Evolutionary conservation across 2,797 vertebrate genomes (phyloP).

Genomic region (Sebastes dallii): DNA sequence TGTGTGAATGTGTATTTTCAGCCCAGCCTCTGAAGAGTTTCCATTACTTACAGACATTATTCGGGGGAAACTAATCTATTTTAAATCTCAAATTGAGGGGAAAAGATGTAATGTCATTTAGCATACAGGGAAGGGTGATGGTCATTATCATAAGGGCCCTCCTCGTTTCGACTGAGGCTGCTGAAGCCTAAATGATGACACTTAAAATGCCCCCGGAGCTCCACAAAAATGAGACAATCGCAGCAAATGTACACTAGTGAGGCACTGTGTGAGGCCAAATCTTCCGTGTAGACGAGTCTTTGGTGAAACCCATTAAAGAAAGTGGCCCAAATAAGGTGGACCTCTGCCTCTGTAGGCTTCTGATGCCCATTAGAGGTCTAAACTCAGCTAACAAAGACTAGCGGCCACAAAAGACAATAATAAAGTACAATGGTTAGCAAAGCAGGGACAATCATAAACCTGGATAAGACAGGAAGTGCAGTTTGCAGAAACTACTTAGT

Average conservation of each 20-base stretch:
- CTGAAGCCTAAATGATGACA: constrained; percentile 64
- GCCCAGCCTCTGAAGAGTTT: constrained; percentile 79
- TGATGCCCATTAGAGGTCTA: constrained; percentile 54
- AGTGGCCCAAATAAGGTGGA: constrained; percentile 54
- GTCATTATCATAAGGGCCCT: constrained; percentile 66
- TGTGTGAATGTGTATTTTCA: constrained; percentile 80
- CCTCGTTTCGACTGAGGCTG: constrained; percentile 52
- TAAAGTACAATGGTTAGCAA: constrained; percentile 8
- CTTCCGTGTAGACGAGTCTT: constrained; percentile 23
- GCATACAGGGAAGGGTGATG: constrained; percentile 61
- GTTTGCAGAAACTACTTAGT: constrained; percentile 13
- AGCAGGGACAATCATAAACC: constrained; percentile 2
- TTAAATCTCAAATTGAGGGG: constrained; percentile 65
- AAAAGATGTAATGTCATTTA: constrained; percentile 69
- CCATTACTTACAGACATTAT: constrained; percentile 73
- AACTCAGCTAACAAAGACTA: constrained; percentile 29
- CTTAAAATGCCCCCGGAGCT: constrained; percentile 54
- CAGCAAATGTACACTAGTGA: constrained; percentile 28
- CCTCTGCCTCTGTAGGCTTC: constrained; percentile 30
- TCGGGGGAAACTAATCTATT: constrained; percentile 67
- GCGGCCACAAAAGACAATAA: constrained; percentile 24
- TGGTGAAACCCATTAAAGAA: constrained; percentile 46
- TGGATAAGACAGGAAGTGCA: background rate
- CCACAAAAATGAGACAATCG: constrained; percentile 27
- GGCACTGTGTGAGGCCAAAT: constrained; percentile 36